These are phyloP conservation scores for Erpornis zantholeuca DNA, from an alignment of 2,113 vertebrate species.

Conservation along the genomic window DNA sequence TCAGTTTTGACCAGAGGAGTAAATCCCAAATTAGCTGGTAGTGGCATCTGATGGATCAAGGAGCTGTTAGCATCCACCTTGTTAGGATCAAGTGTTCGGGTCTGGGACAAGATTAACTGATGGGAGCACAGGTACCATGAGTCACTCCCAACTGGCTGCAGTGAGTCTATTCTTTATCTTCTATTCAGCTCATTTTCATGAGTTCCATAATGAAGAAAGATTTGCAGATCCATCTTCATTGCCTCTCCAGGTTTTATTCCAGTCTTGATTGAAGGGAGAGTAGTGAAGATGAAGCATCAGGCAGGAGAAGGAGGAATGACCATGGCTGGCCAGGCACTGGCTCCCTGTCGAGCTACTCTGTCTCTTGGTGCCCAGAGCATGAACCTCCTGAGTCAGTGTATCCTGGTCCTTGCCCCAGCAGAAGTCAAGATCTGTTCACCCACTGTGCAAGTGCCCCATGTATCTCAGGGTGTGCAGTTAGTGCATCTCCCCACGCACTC, in stretches of 20 bases:
- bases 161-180: not conserved
- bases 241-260: not conserved
- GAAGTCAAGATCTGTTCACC: not conserved
- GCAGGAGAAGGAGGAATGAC: not conserved
- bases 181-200: not conserved
- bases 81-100: not conserved
- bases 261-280: not conserved
- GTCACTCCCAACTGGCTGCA: not conserved
- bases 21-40: not conserved
- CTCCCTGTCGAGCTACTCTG: not conserved
- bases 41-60: not conserved
- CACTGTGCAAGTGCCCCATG: not conserved
- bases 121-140: not conserved
- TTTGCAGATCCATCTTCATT: not conserved
- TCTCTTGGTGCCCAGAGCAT: not conserved
- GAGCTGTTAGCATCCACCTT: not conserved
- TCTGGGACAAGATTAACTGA: not conserved
- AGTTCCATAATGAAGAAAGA: not conserved
- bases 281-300: not conserved
- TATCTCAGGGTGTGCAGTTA: accelerated
- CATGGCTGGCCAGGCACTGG: accelerated
- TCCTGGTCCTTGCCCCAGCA: not conserved
- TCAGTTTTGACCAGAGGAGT: not conserved
- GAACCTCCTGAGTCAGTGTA: not conserved
- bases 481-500: not conserved